These are phyloP conservation scores for Drosophila sordidula DNA, from an alignment of 2,888 invertebrate genomes.

Conservation along the genomic window DNA sequence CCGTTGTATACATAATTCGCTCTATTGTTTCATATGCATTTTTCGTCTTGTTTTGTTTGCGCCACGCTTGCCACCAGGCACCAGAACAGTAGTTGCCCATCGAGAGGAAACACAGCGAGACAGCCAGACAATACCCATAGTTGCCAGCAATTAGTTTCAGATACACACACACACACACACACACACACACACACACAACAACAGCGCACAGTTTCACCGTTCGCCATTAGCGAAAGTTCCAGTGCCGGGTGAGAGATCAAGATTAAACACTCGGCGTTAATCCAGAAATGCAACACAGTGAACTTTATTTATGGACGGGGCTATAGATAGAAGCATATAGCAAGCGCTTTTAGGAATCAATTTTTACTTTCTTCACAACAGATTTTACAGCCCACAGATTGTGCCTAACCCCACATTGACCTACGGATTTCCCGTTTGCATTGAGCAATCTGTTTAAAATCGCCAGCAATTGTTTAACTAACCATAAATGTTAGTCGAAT, in stretches of 20 bases:
- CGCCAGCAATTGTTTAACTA: too few relatives aligned
- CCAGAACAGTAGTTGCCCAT: slow-evolving; percentile 40
- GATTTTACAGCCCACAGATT: background rate
- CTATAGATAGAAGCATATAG: too few relatives aligned
- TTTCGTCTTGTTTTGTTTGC: slow-evolving; percentile 28
- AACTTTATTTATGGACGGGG: slow-evolving; percentile 3
- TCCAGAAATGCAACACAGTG: slow-evolving; percentile 19
- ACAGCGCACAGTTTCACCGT: slow-evolving; percentile 29
- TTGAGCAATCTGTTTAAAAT: too few relatives aligned
- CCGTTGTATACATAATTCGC: slow-evolving; percentile 49
- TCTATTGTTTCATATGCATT: slow-evolving; percentile 64
- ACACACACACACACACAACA: slow-evolving; percentile 7
- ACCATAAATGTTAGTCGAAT: too few relatives aligned
- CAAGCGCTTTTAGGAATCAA: background rate
- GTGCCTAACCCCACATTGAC: too few relatives aligned
- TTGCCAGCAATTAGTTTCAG: slow-evolving; percentile 62
- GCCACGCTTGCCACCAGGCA: slow-evolving; percentile 8
- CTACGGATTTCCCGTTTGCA: too few relatives aligned
- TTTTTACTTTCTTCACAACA: background rate
- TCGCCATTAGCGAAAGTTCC: slow-evolving; percentile 55
- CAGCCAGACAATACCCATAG: slow-evolving; percentile 53
- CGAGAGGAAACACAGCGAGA: slow-evolving; percentile 40
- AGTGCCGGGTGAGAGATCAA: slow-evolving; percentile 40
- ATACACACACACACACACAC: slow-evolving; percentile 26
- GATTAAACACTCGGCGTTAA: slow-evolving; percentile 44